Conservation (phyloP, 1,140 invertebrate species). For the Lamellibrachia luymesi region DNA sequence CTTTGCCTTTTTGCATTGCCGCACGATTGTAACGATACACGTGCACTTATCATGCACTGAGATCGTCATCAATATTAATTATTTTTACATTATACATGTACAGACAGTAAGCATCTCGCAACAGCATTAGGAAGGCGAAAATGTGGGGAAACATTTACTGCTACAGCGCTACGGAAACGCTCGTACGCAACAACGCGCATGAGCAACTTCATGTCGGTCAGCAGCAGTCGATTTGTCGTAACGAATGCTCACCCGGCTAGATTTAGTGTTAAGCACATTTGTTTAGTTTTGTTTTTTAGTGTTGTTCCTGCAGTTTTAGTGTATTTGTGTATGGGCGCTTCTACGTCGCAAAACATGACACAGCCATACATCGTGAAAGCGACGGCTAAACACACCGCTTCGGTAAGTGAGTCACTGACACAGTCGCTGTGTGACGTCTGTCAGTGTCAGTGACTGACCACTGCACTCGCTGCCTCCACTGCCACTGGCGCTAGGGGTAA, state of each 20-base stretch:
- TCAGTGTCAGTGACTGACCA: background rate
- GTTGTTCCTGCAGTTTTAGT: background rate
- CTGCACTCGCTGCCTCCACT: no score
- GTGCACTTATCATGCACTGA: no score
- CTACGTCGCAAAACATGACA: constrained; percentile 43
- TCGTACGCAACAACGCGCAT: background rate
- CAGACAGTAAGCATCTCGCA: no score
- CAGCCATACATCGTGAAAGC: constrained; percentile 54
- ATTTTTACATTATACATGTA: no score
- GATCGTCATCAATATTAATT: no score
- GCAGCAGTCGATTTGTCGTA: background rate
- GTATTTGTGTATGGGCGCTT: constrained; percentile 15
- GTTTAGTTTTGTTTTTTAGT: background rate
- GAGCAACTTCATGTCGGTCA: background rate
- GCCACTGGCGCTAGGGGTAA: no score
- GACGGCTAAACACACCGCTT: constrained; percentile 56
- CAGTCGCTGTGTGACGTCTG: background rate
- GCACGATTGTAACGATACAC: no score
- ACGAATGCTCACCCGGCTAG: background rate
- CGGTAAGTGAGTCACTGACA: constrained; percentile 45
- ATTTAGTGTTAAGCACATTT: background rate
- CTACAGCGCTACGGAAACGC: background rate
- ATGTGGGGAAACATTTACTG: background rate
- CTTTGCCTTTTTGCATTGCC: no score
- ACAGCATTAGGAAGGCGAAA: no score